phyloP scores from a whole-genome alignment of 2,113 vertebrate species.

The Chascanopsetta lugubris region DNA sequence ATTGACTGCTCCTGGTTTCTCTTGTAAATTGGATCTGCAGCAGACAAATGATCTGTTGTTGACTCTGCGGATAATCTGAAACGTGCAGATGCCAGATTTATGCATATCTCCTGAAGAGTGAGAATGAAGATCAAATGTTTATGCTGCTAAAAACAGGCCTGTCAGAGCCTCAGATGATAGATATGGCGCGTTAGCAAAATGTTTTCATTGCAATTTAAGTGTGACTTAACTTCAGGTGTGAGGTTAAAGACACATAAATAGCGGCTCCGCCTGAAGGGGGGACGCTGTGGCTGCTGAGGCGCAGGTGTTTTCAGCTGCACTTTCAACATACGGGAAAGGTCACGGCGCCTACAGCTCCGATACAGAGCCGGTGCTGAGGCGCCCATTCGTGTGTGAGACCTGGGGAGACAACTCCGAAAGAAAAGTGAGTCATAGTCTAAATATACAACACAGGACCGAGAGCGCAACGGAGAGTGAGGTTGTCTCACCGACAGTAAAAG shows the following conservation, averaged over 20 bases:
- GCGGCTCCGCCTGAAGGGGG: conserved; percentile 18
- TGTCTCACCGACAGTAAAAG: conserved; percentile 41
- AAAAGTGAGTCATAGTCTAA: conserved; percentile 54
- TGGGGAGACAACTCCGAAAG: conserved; percentile 19
- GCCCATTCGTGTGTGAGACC: conserved; percentile 32
- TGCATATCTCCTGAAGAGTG: conserved; percentile 19
- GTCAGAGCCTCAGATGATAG: conserved; percentile 36
- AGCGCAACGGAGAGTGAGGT: conserved; percentile 24
- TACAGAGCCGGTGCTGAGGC: not conserved
- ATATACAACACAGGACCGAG: conserved; percentile 40
- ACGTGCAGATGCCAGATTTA: conserved; percentile 20
- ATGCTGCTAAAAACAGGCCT: conserved; percentile 14
- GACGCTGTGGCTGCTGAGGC: conserved; percentile 28
- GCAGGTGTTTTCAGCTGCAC: conserved; percentile 52
- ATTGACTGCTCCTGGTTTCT: conserved; percentile 32
- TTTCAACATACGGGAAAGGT: conserved; percentile 16
- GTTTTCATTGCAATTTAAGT: conserved; percentile 63
- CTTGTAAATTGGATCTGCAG: conserved; percentile 55
- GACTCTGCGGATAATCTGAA: conserved; percentile 17
- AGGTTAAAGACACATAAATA: conserved; percentile 51
- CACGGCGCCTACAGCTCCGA: conserved; percentile 23
- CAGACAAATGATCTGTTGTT: conserved; percentile 53
- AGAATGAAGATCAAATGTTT: conserved; percentile 16
- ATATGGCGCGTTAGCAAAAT: conserved; percentile 33
- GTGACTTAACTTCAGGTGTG: conserved; percentile 45